Percentiles rank a stretch among this genome's conserved stretches.
phyloP scores from a whole-genome alignment of 2,797 vertebrate genomes.

The Gymnoscopelus braueri region DNA sequence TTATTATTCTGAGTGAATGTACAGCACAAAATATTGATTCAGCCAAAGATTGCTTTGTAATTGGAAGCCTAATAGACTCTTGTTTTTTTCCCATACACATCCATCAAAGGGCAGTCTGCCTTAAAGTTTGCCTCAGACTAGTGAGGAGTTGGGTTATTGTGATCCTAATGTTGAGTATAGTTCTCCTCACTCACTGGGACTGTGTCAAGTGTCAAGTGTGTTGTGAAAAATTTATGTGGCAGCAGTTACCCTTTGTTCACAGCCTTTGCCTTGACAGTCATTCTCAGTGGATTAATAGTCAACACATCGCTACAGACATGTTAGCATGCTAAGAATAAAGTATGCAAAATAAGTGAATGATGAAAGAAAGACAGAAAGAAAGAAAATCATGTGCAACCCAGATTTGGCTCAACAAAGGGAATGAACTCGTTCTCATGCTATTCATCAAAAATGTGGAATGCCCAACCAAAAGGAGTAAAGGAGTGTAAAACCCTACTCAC shows the following conservation, averaged over 20 bases:
- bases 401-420: no score
- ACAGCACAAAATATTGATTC: conserved; percentile 47
- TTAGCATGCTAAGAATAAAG: no score
- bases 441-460: no score
- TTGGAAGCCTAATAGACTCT: conserved; percentile 17
- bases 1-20: conserved; percentile 62
- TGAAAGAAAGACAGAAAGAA: neutral
- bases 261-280: conserved; percentile 4
- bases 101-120: conserved; percentile 4
- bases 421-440: no score
- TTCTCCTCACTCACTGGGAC: conserved; percentile 16
- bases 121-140: conserved; percentile 5
- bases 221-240: conserved; percentile 12
- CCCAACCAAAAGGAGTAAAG: no score
- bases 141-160: conserved; percentile 6
- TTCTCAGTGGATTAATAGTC: neutral
- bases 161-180: conserved; percentile 28
- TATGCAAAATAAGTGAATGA: no score
- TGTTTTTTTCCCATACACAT: conserved; percentile 8
- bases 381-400: no score
- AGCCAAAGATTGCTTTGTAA: conserved; percentile 45
- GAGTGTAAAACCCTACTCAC: no score
- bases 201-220: no score
- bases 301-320: no score
- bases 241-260: neutral